phyloP scores from a whole-genome alignment of 2,797 vertebrate species.

The Tragelaphus eurycerus region DNA sequence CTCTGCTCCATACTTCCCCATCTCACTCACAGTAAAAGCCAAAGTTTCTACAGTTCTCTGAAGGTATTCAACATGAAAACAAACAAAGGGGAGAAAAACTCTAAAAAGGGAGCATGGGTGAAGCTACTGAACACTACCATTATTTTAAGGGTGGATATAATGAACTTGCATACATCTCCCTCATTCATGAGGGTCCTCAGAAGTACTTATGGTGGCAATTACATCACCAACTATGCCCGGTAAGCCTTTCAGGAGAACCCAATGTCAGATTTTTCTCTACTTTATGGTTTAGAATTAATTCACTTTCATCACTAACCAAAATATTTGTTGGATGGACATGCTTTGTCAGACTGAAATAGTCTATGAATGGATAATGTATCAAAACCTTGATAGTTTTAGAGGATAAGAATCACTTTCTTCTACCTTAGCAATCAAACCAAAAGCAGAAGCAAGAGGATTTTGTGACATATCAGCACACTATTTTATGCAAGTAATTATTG shows the following conservation, averaged over 20 bases:
- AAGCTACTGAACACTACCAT: not conserved
- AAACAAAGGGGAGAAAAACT: not conserved
- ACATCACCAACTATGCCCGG: not conserved
- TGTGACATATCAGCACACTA: constrained; percentile 10
- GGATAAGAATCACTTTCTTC: constrained; percentile 31
- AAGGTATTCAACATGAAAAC: not conserved
- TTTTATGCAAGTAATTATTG: constrained; percentile 8
- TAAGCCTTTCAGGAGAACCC: not conserved
- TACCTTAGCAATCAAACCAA: constrained; percentile 53
- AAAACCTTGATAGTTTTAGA: constrained; percentile 23
- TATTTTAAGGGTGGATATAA: too few relatives aligned
- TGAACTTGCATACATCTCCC: not conserved
- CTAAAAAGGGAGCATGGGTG: not conserved
- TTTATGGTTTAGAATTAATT: not conserved
- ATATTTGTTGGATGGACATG: not conserved
- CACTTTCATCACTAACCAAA: constrained; percentile 15
- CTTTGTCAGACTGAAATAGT: not conserved
- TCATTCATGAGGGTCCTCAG: not conserved
- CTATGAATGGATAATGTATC: not conserved
- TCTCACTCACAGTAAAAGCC: not conserved
- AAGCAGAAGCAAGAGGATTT: constrained; percentile 57
- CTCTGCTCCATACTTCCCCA: not conserved
- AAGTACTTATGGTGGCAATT: not conserved
- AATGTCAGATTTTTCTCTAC: not conserved
- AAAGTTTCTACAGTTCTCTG: not conserved